phyloP scores from a whole-genome alignment of 2,113 vertebrate species.

The Ptyas mucosa region DNA sequence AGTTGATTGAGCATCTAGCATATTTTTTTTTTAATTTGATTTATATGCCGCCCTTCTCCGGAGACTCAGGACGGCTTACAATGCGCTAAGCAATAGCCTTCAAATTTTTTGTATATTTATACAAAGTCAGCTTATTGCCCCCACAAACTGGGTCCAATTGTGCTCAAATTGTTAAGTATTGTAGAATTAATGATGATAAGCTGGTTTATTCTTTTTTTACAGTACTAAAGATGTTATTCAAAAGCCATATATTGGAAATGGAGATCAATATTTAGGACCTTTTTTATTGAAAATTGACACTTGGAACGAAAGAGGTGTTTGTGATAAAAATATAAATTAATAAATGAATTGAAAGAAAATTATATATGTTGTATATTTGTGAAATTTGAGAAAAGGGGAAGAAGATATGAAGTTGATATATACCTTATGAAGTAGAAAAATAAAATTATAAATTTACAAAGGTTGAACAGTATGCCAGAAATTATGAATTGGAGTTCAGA shows the following conservation, averaged over 20 bases:
- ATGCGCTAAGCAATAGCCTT: too few species aligned
- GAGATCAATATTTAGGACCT: neutral
- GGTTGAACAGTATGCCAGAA: neutral
- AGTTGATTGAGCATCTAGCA: neutral
- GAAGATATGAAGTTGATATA: neutral
- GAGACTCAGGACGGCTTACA: too few species aligned
- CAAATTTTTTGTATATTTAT: too few species aligned
- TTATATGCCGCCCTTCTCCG: too few species aligned
- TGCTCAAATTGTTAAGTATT: neutral
- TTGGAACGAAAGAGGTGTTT: neutral
- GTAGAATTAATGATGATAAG: neutral
- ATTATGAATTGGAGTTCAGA: neutral
- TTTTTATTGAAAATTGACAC: neutral
- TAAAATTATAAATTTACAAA: neutral
- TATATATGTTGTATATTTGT: neutral
- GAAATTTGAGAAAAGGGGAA: neutral
- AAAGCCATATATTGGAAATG: neutral
- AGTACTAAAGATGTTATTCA: neutral
- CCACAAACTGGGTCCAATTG: too few species aligned
- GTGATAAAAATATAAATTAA: neutral
- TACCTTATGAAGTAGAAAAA: neutral
- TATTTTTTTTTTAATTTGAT: too few species aligned
- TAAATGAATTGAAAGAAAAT: neutral
- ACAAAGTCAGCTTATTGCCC: too few species aligned
- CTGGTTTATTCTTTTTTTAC: neutral